Conservation (phyloP, 2,113 vertebrate genomes). For the Tamias sibiricus region DNA sequence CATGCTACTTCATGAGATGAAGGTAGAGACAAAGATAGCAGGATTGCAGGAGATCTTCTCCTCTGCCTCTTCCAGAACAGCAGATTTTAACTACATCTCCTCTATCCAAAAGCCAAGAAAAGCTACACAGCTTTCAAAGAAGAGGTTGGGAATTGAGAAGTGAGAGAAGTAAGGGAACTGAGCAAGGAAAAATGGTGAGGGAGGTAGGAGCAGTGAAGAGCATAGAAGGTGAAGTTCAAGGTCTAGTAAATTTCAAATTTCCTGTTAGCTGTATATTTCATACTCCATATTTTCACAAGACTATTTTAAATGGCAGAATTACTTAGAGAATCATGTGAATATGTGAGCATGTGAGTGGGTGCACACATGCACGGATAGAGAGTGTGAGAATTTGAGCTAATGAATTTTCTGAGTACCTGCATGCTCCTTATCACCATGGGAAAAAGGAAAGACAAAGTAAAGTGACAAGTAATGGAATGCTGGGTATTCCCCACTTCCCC, state of each 20-base stretch:
- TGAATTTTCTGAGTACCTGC: background rate
- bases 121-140: background rate
- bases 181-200: background rate
- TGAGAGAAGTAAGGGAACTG: background rate
- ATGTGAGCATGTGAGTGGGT: too few species aligned
- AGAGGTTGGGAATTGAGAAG: too few species aligned
- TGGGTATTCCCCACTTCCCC: background rate
- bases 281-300: background rate
- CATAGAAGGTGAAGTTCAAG: background rate
- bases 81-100: background rate
- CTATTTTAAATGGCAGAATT: background rate
- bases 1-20: background rate
- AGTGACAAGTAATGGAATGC: background rate
- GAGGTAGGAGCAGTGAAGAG: background rate
- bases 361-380: background rate
- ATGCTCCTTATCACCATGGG: background rate
- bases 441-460: background rate
- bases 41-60: background rate
- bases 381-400: background rate
- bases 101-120: background rate
- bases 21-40: fast-evolving
- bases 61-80: background rate
- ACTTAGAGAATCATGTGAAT: background rate
- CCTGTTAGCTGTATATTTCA: background rate
- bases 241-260: background rate